Percentiles rank a stretch among this genome's conserved stretches.
Conservation (phyloP, 2,888 invertebrate species). For the Epinotia bilunana region DNA sequence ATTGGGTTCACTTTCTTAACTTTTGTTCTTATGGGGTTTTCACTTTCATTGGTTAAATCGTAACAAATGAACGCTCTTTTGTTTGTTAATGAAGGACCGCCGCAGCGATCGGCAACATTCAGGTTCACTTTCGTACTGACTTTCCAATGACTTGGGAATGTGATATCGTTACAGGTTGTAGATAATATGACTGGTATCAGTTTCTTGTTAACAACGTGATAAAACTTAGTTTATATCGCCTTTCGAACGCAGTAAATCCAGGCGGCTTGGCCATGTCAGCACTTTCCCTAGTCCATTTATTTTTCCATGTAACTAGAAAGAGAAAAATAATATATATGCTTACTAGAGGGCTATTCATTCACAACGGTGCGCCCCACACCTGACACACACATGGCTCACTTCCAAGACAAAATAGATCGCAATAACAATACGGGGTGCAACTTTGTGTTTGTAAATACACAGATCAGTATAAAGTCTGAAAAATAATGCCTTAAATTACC, state of each 20-base stretch:
- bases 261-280: neutral
- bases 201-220: slow-evolving; percentile 26
- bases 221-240: slow-evolving; percentile 30
- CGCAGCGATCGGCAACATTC: slow-evolving; percentile 44
- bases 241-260: neutral
- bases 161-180: slow-evolving; percentile 52
- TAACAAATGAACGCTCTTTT: slow-evolving; percentile 15
- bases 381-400: too few relatives aligned
- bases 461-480: too few relatives aligned
- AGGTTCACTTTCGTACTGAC: slow-evolving; percentile 52
- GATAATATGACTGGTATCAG: slow-evolving; percentile 16
- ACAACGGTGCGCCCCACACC: too few relatives aligned
- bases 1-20: slow-evolving; percentile 8
- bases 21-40: slow-evolving; percentile 11
- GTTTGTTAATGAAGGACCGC: slow-evolving; percentile 27
- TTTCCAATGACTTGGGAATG: slow-evolving; percentile 61
- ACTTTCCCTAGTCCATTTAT: neutral
- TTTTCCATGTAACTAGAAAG: neutral
- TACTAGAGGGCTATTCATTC: too few relatives aligned
- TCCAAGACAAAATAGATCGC: too few relatives aligned
- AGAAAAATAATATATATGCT: too few relatives aligned
- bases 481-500: too few relatives aligned
- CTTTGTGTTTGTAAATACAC: too few relatives aligned
- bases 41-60: slow-evolving; percentile 13
- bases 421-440: too few relatives aligned